These are phyloP conservation scores for Eulemur rubriventer DNA, from an alignment of 2,797 vertebrate species.

Conservation along the genomic window DNA sequence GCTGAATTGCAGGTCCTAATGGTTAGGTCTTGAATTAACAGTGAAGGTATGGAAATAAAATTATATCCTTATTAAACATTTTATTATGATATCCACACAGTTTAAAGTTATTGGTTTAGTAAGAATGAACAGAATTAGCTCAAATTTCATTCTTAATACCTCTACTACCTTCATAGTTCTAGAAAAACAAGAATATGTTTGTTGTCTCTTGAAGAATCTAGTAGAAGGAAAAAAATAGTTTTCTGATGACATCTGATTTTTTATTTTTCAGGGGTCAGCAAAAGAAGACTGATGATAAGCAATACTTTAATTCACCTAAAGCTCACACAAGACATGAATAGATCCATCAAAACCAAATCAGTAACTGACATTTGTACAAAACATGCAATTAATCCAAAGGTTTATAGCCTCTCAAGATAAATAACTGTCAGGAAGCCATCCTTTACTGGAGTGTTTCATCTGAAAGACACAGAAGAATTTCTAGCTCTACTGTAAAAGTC, in stretches of 20 bases:
- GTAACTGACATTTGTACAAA: slow-evolving; percentile 73
- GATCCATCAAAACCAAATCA: slow-evolving; percentile 73
- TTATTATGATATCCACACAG: not conserved
- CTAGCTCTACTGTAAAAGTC: not conserved
- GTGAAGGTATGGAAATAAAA: not conserved
- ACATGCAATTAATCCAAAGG: slow-evolving; percentile 71
- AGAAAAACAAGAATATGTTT: not conserved
- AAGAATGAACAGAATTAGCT: not conserved
- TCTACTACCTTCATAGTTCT: not conserved
- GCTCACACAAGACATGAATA: slow-evolving; percentile 36
- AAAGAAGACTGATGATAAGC: slow-evolving; percentile 75
- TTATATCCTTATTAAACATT: not conserved
- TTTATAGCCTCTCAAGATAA: slow-evolving; percentile 69
- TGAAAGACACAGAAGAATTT: slow-evolving; percentile 5
- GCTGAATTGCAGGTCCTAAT: not conserved
- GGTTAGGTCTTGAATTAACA: not conserved
- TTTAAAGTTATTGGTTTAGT: not conserved
- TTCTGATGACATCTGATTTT: slow-evolving; percentile 53
- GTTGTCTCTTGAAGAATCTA: slow-evolving; percentile 30
- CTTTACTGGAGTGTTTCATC: not conserved
- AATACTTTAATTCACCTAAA: slow-evolving; percentile 61
- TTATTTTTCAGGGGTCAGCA: slow-evolving; percentile 61
- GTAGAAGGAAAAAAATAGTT: slow-evolving; percentile 14
- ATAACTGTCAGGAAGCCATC: slow-evolving; percentile 61
- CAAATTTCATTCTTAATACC: not conserved